Percentiles rank a stretch among this genome's conserved stretches.
Evolutionary conservation across 2,113 vertebrate species (phyloP).

Genomic region (Narcine bancroftii): DNA sequence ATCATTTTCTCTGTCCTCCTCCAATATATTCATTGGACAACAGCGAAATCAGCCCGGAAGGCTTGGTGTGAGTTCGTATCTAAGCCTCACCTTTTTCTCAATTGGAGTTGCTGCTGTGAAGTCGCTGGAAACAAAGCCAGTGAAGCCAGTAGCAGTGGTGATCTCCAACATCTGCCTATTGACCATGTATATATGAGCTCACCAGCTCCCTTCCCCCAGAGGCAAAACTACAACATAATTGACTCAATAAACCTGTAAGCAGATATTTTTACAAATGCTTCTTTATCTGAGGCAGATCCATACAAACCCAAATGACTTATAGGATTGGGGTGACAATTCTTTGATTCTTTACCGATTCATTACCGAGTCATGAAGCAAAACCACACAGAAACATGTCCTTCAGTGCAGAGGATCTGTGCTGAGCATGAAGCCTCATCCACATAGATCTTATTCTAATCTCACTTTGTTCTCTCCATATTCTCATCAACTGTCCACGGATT

Average conservation of each 20-base stretch:
- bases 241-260: background rate
- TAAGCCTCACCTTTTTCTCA: background rate
- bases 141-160: background rate
- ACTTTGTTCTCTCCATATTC: too few species aligned
- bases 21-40: background rate
- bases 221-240: background rate
- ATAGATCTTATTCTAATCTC: too few species aligned
- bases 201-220: background rate
- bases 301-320: background rate
- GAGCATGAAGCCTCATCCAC: too few species aligned
- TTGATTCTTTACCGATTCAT: too few species aligned
- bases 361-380: too few species aligned
- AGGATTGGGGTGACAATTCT: background rate
- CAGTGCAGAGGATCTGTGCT: too few species aligned
- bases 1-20: background rate
- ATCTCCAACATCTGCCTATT: background rate
- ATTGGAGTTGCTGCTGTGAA: background rate
- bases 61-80: background rate
- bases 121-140: background rate
- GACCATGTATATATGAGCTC: background rate
- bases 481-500: too few species aligned
- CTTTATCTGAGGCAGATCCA: background rate
- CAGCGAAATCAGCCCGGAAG: background rate
- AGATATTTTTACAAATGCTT: background rate
- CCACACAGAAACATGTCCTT: too few species aligned